A percentile compares a stretch with the other conserved stretches of the same genome.
Evolutionary conservation across 1,140 invertebrate genomes (phyloP).

Genomic region (Diplogasteroides magnus): DNA sequence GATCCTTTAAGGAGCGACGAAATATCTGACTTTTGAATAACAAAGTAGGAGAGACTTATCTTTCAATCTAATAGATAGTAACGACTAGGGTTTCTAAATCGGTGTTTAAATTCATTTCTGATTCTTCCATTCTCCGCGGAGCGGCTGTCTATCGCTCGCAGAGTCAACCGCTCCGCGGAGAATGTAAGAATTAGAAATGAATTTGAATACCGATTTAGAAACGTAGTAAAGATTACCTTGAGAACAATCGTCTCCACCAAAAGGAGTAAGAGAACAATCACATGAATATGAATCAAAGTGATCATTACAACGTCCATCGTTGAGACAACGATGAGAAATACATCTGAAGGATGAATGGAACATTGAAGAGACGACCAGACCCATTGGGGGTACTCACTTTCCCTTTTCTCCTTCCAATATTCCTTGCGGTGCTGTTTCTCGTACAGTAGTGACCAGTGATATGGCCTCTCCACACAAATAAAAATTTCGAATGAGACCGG

Average conservation of each 20-base stretch:
- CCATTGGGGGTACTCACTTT: neutral
- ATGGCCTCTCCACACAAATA: slow-evolving; percentile 43
- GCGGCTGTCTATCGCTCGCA: too few species aligned
- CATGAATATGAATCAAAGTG: slow-evolving; percentile 49
- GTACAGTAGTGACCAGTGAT: slow-evolving; percentile 31
- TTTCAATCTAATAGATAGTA: too few species aligned
- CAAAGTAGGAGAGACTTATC: too few species aligned
- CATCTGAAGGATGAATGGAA: neutral
- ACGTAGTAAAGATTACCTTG: slow-evolving; percentile 34
- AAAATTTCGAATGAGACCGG: slow-evolving; percentile 46
- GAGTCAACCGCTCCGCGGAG: too few species aligned
- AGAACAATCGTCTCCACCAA: slow-evolving; percentile 45
- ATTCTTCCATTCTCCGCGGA: too few species aligned
- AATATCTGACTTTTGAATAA: too few species aligned
- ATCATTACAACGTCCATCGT: slow-evolving; percentile 45
- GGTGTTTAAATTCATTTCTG: too few species aligned
- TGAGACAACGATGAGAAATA: slow-evolving; percentile 33
- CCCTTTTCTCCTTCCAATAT: neutral
- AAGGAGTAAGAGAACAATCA: slow-evolving; percentile 51
- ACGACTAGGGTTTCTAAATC: too few species aligned
- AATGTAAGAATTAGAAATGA: too few species aligned
- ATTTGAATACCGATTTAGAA: too few species aligned
- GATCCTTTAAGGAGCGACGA: too few species aligned
- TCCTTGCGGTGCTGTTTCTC: neutral
- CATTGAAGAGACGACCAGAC: too few species aligned